Percentiles rank a stretch among this genome's conserved stretches.
Evolutionary conservation across 2,113 vertebrate genomes (phyloP).

Genomic region (Peromyscus maniculatus): DNA sequence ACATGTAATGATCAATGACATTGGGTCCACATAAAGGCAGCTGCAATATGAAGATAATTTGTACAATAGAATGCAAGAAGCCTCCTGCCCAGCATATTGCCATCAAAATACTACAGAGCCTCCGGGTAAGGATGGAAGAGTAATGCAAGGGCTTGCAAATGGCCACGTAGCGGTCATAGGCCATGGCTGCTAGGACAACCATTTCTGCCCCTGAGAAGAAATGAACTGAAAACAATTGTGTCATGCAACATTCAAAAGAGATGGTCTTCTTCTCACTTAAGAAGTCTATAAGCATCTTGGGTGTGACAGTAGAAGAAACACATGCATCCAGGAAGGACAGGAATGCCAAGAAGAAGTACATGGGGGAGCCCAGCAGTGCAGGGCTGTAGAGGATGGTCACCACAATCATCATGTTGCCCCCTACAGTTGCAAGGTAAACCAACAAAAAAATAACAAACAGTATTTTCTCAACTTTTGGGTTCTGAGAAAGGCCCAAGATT

Average conservation of each 20-base stretch:
- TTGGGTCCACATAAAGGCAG: constrained; percentile 81
- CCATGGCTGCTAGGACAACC: constrained; percentile 67
- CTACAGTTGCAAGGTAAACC: constrained; percentile 39
- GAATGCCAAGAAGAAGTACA: constrained; percentile 78
- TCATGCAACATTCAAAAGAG: constrained; percentile 64
- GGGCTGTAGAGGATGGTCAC: constrained; percentile 42
- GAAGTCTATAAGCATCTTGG: constrained; percentile 70
- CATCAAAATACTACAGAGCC: constrained; percentile 61
- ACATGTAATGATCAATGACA: constrained; percentile 74
- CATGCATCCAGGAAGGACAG: constrained; percentile 74
- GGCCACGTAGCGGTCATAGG: constrained; percentile 65
- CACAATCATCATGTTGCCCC: constrained; percentile 66
- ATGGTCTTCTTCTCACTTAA: constrained; percentile 63
- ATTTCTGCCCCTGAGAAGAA: constrained; percentile 52
- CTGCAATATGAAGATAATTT: constrained; percentile 63
- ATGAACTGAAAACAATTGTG: constrained; percentile 62
- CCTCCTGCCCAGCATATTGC: constrained; percentile 64
- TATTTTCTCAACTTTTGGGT: constrained; percentile 59
- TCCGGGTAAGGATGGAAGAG: constrained; percentile 57
- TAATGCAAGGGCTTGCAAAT: constrained; percentile 78
- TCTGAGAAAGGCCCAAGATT: constrained; percentile 71
- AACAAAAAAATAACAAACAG: constrained; percentile 63
- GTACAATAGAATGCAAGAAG: constrained; percentile 61
- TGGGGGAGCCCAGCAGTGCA: constrained; percentile 32
- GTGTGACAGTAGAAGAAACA: constrained; percentile 60